Evolutionary conservation across 2,113 vertebrate genomes (phyloP).

Genomic region (Conger conger): DNA sequence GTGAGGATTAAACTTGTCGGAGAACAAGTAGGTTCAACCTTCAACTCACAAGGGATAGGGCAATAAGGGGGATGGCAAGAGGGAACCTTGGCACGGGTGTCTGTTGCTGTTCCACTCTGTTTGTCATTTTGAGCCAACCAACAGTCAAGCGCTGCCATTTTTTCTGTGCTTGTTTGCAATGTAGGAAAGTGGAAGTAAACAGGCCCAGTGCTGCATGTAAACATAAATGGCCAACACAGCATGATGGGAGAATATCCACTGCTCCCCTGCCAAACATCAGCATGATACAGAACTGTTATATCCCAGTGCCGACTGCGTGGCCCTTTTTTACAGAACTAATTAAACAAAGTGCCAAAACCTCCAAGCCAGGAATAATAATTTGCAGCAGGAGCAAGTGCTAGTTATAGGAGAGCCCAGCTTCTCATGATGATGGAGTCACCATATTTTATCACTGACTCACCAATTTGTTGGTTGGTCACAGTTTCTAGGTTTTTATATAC

Average conservation of each 20-base stretch:
- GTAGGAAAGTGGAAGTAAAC: not conserved
- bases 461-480: too few relatives aligned
- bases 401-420: not conserved
- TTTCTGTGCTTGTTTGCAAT: not conserved
- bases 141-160: not conserved
- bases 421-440: not conserved
- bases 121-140: not conserved
- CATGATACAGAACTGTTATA: not conserved
- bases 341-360: not conserved
- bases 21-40: conserved; percentile 52
- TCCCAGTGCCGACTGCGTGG: not conserved
- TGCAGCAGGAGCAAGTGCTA: not conserved
- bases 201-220: not conserved
- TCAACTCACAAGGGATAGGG: conserved; percentile 47
- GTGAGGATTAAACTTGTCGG: conserved; percentile 67
- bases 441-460: not conserved
- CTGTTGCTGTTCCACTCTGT: not conserved
- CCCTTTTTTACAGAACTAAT: not conserved
- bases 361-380: not conserved
- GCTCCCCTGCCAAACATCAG: not conserved
- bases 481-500: too few relatives aligned
- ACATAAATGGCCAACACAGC: not conserved
- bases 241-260: not conserved
- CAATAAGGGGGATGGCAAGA: conserved; percentile 32
- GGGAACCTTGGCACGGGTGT: not conserved